phyloP scores from a whole-genome alignment of 1,140 invertebrate genomes.

The Antheraea mylitta region DNA sequence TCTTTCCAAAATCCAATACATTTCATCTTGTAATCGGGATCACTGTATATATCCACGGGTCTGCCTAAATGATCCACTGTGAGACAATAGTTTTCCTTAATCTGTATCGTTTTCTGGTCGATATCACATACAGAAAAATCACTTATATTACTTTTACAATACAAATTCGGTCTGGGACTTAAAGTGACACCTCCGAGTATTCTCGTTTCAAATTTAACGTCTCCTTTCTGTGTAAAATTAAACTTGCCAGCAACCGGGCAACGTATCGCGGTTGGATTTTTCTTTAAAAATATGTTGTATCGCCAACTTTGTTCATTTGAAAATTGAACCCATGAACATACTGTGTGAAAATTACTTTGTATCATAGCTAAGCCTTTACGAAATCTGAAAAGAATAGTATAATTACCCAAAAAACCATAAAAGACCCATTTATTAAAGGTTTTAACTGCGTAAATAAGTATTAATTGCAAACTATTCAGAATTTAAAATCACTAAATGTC shows the following conservation, averaged over 20 bases:
- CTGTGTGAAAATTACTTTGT: conserved; percentile 93
- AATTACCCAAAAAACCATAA: too few relatives aligned
- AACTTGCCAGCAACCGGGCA: conserved; percentile 98
- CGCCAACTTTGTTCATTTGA: conserved; percentile 91
- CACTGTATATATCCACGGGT: conserved; percentile 96
- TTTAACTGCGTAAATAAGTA: too few relatives aligned
- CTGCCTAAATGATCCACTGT: conserved; percentile 96
- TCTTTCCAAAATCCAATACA: conserved; percentile 99
- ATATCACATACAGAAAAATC: conserved; percentile 96
- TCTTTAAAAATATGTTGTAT: conserved; percentile 92
- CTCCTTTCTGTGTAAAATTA: conserved; percentile 93
- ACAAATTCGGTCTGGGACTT: conserved; percentile 93
- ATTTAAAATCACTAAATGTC: too few relatives aligned
- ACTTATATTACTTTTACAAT: conserved; percentile 96
- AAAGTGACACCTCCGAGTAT: conserved; percentile 96
- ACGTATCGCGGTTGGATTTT: conserved; percentile 94
- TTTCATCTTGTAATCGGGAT: conserved; percentile 97
- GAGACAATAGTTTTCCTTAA: conserved; percentile 97
- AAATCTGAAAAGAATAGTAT: conserved; percentile 80
- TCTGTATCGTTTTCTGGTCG: conserved; percentile 94
- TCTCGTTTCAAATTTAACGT: conserved; percentile 93
- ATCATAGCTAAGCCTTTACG: conserved; percentile 94
- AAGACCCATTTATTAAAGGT: too few relatives aligned
- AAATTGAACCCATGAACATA: conserved; percentile 97
- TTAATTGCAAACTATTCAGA: too few relatives aligned